Evolutionary conservation across 2,113 vertebrate species (phyloP), one percentile per base, ranked within the genome.

Genomic region (Cricetomys ansorgei): DNA sequence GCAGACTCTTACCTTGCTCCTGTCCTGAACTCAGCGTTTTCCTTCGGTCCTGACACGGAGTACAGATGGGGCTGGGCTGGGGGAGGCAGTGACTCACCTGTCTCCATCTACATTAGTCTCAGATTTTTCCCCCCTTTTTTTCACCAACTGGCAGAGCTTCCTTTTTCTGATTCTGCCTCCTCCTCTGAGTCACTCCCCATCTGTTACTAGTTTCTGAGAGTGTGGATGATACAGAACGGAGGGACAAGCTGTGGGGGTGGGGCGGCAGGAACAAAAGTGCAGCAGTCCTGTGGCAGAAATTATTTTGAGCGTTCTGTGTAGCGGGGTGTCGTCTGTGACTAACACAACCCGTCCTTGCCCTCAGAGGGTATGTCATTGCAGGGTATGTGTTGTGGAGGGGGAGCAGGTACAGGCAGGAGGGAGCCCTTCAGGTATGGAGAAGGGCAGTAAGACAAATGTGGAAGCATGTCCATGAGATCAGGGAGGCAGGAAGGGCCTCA

Each of bases 151-250:
- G 88, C 37, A 94, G 91, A 76, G 79, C 23, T 96, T 95, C 90
- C 59, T 93, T 70, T 95, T 88, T 95, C 31, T 94, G 43, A 92
- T 59, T 94, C 92, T 81, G 81, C 67, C 93, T 96, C 72, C 77
- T 97, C 96, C 92, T 90, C 96, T 92, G 96, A 96, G 86, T 98
- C 94, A 97, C 45, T 91, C 84, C 59, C 94, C 91, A 97, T 97
- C 96, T 97, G 95, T 89, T 92, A 83, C 83, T 95, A 88, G 57
- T 59, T 96, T 96, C 92, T 37, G 43, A 86, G 43, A 89, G 77
- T 79, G 53, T 85, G 64, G 65, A 53, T 89, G 67, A 81, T 83
- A 5, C 77, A 73, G 81, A 87, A 94, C 64, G 57, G 64, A 91
- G 55, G 37, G 16, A 57, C 53, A 75, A 79, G 34, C 62, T 75